Evolutionary conservation across 2,888 invertebrate species (phyloP), one percentile per base, ranked within the genome.

Genomic region (Apeira syringaria): DNA sequence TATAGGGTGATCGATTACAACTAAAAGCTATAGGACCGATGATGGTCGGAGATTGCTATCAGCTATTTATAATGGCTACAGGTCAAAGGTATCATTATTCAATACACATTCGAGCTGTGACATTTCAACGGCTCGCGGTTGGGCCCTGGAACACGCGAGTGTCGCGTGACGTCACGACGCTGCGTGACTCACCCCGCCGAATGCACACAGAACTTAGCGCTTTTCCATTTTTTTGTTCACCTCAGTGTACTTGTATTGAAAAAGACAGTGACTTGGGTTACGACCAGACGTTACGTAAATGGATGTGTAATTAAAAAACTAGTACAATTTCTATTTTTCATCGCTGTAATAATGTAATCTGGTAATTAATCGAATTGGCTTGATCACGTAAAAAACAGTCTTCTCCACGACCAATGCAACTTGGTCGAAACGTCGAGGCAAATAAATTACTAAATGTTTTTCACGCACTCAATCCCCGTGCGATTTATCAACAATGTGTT

Each of bases 151-250:
- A 29, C 45, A 45, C 39, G 45, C 45, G 33, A 37, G 22, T 9
- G 11, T 80, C 71, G 80, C 79, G 77, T 80, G 80, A 48, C 61
- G 61, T 53, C 59, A 58, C 67, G 58, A 67, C 64, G 46, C 59
- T 53, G 61, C 62, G 61, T 63, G 63, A 62, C 57, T 61, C 58
- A 53, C 47, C 43, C 53, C 56, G 36, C 47, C 50, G 56, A 67
- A 53, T 68, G 64, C 65, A 68, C 61, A 60, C 57, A 61, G 61
- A 64, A 64, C 64, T 64, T 55, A 50, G 56, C 48, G 59, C 55
- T 68, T 71, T 70, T 63, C 60, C 63, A 60, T 53, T 68, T 68
- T 71, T 68, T 63, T 61, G 62, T 68, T 66, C 46, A 56, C 50
- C 41, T 48, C 51, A 43, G 42, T 43, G 34, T 13, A 29, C 28